Evolutionary conservation across 2,113 vertebrate genomes (phyloP), one percentile per base, ranked within the genome.

Genomic region (Trematomus loennbergii): DNA sequence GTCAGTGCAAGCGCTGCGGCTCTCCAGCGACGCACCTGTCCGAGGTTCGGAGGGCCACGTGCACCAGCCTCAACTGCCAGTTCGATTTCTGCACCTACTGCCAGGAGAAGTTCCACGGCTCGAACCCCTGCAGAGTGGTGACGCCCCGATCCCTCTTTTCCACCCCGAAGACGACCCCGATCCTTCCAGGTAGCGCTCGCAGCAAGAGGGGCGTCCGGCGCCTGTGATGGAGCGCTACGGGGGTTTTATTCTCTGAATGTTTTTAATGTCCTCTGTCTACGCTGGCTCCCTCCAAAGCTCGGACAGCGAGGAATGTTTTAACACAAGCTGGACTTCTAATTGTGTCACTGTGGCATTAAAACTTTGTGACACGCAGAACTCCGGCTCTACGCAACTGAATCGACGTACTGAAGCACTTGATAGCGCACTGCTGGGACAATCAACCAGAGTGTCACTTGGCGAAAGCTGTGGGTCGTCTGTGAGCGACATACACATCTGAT

Each of bases 31-130:
- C 91, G 15, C 96, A 95, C 1, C 93, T 94, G 3, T 15, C 91
- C 0, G 96, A 89, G 54, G 90, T 95, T 43, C 93, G 96, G 20
- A 94, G 96, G 45, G 97, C 97, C 0, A 92, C 9, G 0, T 99
- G 98, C 85, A 96, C 46, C 0, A 94, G 96, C 2, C 66, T 73
- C 59, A 89, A 94, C 15, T 99, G 98, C 71, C 90, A 88, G 7
- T 98, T 97, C 46, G 96, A 97, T 75, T 97, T 97, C 74, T 99
- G 98, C 91, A 97, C 97, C 0, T 86, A 81, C 58, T 99, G 98
- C 72, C 87, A 95, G 29, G 96, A 96, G 43, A 54, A 76, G 18
- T 98, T 96, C 77, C 98, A 99, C 48, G 93, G 87, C 75, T 94
- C 95, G 2, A 78, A 86, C 43, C 94, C 95, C 72, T 99, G 98